A percentile compares a stretch with the other conserved stretches of the same genome.
Evolutionary conservation across 2,797 vertebrate genomes (phyloP).

Genomic region (Lacerta agilis): DNA sequence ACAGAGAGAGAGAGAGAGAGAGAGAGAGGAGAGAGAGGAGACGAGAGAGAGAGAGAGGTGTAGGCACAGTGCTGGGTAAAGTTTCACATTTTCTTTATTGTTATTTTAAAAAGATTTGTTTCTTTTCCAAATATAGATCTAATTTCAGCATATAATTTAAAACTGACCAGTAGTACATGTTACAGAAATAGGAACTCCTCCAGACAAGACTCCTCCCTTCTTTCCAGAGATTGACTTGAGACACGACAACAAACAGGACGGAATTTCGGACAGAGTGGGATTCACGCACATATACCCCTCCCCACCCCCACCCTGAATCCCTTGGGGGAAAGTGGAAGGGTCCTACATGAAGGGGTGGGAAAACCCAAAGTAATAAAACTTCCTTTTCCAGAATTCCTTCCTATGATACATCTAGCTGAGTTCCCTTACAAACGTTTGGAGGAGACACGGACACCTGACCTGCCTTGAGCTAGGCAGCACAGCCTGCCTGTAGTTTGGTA

Average conservation of each 20-base stretch:
- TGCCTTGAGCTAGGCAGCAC: not conserved
- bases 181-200: not conserved
- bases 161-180: slow-evolving; percentile 3
- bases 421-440: not conserved
- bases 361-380: not conserved
- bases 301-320: not conserved
- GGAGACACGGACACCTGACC: not conserved
- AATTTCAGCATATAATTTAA: slow-evolving; percentile 46
- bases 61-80: not conserved
- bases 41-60: not conserved
- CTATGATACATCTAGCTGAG: not conserved
- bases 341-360: not conserved
- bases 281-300: no score
- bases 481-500: not conserved
- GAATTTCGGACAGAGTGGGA: not conserved
- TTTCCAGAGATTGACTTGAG: not conserved
- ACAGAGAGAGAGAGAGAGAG: no score
- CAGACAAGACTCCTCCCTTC: not conserved
- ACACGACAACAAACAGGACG: not conserved
- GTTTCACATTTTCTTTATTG: slow-evolving; percentile 44
- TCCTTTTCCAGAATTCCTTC: slow-evolving; percentile 8
- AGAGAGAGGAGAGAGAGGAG: not conserved
- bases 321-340: not conserved
- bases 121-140: slow-evolving; percentile 37
- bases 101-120: slow-evolving; percentile 40